Evolutionary conservation across 92 coral and sea anemone genomes (phyloP), one percentile per base, ranked within the genome.

Genomic region (Anthopleura xanthogrammica): DNA sequence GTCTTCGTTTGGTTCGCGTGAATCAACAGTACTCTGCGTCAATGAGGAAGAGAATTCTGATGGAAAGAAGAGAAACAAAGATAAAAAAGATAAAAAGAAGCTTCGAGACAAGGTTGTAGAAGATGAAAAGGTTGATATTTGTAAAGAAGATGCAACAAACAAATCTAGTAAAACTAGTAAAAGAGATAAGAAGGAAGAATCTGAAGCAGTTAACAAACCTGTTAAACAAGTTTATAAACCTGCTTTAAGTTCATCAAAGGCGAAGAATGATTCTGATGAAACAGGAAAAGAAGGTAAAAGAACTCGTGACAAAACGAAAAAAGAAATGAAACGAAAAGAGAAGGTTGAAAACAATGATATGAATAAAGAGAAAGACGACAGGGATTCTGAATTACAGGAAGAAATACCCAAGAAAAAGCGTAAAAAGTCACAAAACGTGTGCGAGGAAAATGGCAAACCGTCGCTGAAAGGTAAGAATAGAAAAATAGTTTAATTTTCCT

Each of bases 321-420:
- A 23, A 9, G 46, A 23, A 9, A 24, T 12, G 12, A 68, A 68
- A 20, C 41, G 41, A 36, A 68, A 29, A 68, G 42, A 68, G 5
- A 36, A 12, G 41, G 29, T 6, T 68, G 74, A 29, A 23, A 36
- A 23, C 16, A 68, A 12, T 64, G 29, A 2, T n/a, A n/a, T 5
- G 22, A 36, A 23, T 68, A 23, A 23, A 68, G 42, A 36, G 36
- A 68, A 68, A 68, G 74, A 68, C 4, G 41, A 68, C 36, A 13
- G 36, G 42, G 74, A 23, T 16, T 23, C 39, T 65, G 72, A 65
- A 65, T 0, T 23, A 3, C 19, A 65, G 39, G 16, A 9, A 2
- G 42, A 68, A 68, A 36, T 68, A 68, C 74, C 74, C 41, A 68
- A 68, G 74, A 68, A 68, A 68, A 68, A 68, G 6, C 74, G 17